A percentile compares a stretch with the other conserved stretches of the same genome.
Evolutionary conservation across 2,113 vertebrate genomes (phyloP).

Genomic region (Sterna hirundo): DNA sequence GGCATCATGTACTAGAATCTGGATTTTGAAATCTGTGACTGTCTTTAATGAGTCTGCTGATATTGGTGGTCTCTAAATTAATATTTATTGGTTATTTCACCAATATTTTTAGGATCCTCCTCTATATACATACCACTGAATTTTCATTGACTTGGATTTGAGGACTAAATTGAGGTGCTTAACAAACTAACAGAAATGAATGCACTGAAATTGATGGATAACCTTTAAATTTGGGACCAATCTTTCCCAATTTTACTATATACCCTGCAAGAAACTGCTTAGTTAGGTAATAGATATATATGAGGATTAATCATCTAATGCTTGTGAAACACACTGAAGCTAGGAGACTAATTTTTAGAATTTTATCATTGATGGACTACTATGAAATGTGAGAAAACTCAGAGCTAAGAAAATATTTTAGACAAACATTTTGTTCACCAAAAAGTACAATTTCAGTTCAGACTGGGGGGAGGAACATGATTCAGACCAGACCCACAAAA

Average conservation of each 20-base stretch:
- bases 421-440: not conserved
- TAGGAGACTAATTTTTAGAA: not conserved
- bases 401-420: not conserved
- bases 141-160: not conserved
- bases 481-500: not conserved
- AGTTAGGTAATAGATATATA: not conserved
- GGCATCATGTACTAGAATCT: not conserved
- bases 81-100: not conserved
- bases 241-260: not conserved
- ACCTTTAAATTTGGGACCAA: not conserved
- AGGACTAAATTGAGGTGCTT: not conserved
- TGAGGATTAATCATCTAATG: not conserved
- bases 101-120: not conserved
- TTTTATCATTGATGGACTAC: not conserved
- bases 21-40: not conserved
- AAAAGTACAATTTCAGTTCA: not conserved
- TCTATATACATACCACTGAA: not conserved
- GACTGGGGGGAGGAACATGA: not conserved
- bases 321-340: not conserved
- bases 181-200: not conserved
- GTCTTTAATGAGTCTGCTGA: not conserved
- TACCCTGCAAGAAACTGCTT: not conserved
- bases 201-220: not conserved
- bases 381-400: not conserved
- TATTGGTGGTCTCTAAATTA: not conserved